phyloP scores from a whole-genome alignment of 2,888 invertebrate genomes.

The Vanessa cardui region DNA sequence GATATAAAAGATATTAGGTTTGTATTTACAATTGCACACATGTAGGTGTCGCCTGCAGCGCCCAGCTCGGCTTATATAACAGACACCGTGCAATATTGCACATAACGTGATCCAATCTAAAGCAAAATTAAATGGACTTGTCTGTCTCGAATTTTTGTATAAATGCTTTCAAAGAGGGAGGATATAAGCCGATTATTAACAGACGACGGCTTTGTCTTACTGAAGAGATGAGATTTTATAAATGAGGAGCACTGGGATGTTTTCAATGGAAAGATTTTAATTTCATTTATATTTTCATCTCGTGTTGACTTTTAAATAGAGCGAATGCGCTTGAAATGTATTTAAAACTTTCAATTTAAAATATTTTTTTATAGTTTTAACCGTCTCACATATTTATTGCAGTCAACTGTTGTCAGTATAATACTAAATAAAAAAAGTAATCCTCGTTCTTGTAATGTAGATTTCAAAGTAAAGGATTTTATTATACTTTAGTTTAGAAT shows the following conservation, averaged over 20 bases:
- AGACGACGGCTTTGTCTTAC: conserved; percentile 55
- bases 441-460: no score
- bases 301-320: conserved; percentile 12
- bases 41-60: conserved; percentile 3
- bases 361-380: background rate
- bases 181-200: conserved; percentile 68
- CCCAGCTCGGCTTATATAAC: conserved; percentile 31
- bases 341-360: background rate
- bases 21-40: background rate
- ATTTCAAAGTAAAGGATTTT: no score
- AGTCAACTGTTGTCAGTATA: background rate
- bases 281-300: conserved; percentile 34
- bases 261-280: conserved; percentile 46
- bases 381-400: background rate
- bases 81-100: conserved; percentile 34
- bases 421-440: no score
- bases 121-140: conserved; percentile 50
- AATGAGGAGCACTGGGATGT: conserved; percentile 44
- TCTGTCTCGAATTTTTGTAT: conserved; percentile 48
- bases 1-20: no score
- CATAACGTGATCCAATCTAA: conserved; percentile 44
- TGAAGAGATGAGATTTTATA: conserved; percentile 50
- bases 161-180: conserved; percentile 49
- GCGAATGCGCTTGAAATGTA: background rate
- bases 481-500: no score